A percentile compares a stretch with the other conserved stretches of the same genome.
These are phyloP conservation scores for Atta cephalotes DNA, from an alignment of 1,140 invertebrate species.

Conservation along the genomic window DNA sequence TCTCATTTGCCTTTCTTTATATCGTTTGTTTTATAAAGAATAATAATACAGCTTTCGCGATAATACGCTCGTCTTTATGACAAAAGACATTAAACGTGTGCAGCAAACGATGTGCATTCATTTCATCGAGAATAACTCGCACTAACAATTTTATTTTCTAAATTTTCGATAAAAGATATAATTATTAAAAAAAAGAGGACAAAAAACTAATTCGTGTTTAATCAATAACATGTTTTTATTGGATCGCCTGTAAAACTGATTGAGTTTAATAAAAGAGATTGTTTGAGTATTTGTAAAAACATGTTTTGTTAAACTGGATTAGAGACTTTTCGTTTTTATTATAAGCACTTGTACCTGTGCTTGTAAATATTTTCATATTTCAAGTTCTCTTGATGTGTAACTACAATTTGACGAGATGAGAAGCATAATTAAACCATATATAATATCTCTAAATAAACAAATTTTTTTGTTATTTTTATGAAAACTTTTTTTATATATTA, in stretches of 20 bases:
- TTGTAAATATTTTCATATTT: neutral
- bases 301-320: constrained; percentile 35
- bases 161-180: constrained; percentile 10
- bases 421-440: neutral
- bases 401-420: neutral
- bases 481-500: neutral
- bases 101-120: constrained; percentile 18
- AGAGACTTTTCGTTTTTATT: constrained; percentile 24
- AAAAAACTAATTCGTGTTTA: constrained; percentile 17
- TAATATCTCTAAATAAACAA: neutral
- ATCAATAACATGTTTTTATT: constrained; percentile 44
- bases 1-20: too few species aligned
- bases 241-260: neutral
- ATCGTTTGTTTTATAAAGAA: constrained; percentile 16
- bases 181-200: neutral
- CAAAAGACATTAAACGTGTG: constrained; percentile 24
- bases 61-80: constrained; percentile 19
- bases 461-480: constrained; percentile 5
- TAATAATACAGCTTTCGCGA: constrained; percentile 47
- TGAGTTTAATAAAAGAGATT: constrained; percentile 44
- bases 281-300: constrained; percentile 22
- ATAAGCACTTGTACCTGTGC: neutral
- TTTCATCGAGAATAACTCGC: neutral
- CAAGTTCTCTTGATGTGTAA: neutral
- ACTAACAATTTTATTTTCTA: constrained; percentile 13